Conservation (phyloP, 2,888 invertebrate genomes). For the Apodemia mormo region DNA sequence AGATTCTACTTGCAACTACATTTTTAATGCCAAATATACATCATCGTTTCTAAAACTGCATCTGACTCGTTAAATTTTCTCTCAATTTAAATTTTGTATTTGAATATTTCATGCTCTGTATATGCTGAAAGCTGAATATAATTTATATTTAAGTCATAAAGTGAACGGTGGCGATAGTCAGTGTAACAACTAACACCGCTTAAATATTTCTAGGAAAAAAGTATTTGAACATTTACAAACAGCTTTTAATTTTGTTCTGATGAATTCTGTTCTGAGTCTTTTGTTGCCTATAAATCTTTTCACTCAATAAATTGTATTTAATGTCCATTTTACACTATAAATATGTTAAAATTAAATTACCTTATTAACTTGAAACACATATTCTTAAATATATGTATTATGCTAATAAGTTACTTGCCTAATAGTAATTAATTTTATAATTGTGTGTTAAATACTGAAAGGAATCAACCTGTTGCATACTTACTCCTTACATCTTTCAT, state of each 20-base stretch:
- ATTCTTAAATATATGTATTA: neutral
- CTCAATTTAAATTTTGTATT: neutral
- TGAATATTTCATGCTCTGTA: conserved; percentile 3
- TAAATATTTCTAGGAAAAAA: neutral
- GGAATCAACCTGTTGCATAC: neutral
- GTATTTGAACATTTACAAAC: neutral
- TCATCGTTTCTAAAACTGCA: neutral
- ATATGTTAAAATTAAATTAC: neutral
- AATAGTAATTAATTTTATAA: neutral
- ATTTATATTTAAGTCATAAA: conserved; percentile 47
- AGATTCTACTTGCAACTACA: conserved; percentile 45
- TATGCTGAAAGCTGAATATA: conserved; percentile 46
- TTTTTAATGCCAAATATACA: neutral
- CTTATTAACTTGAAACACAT: neutral
- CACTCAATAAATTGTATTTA: neutral
- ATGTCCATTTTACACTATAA: neutral
- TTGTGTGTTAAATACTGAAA: neutral
- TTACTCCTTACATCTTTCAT: neutral
- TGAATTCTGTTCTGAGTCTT: neutral
- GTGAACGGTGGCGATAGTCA: conserved; percentile 52
- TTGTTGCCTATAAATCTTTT: neutral
- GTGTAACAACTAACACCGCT: neutral
- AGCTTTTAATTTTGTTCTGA: neutral
- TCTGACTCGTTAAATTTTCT: conserved; percentile 49
- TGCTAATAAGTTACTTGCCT: neutral